A percentile compares a stretch with the other conserved stretches of the same genome.
phyloP scores from a whole-genome alignment of 1,140 invertebrate genomes.

The Dendroctonus ponderosae region DNA sequence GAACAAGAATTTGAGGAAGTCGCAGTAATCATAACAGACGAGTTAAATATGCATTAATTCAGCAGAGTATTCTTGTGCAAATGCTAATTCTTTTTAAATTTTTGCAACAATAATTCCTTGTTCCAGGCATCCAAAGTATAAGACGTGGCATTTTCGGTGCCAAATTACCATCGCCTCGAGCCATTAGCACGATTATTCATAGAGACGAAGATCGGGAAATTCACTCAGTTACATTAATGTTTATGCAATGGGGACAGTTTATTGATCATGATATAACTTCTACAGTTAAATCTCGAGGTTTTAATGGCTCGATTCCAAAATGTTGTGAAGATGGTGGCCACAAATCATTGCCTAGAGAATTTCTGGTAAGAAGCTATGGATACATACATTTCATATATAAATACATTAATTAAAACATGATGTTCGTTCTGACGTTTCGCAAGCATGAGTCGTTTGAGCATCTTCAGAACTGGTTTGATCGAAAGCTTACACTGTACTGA shows the following conservation, averaged over 20 bases:
- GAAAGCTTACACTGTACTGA: no score
- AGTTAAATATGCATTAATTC: no score
- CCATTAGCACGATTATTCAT: constrained; percentile 66
- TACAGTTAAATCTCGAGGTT: constrained; percentile 65
- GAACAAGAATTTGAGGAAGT: no score
- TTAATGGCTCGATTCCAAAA: constrained; percentile 76
- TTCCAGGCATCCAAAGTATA: constrained; percentile 42
- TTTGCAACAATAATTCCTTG: neutral
- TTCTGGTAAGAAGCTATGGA: constrained; percentile 56
- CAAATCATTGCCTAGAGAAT: constrained; percentile 60
- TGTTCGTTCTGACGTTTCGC: no score
- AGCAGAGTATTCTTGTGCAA: no score
- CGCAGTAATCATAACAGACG: no score
- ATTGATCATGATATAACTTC: constrained; percentile 79
- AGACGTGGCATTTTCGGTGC: constrained; percentile 53
- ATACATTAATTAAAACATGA: neutral
- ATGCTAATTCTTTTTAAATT: no score
- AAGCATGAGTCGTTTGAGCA: no score
- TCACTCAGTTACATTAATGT: constrained; percentile 67
- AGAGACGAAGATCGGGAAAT: constrained; percentile 61
- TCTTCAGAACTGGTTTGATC: no score
- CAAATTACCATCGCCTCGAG: constrained; percentile 64
- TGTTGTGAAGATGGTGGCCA: constrained; percentile 69
- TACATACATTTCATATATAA: neutral
- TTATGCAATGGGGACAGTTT: constrained; percentile 87